phyloP scores from a whole-genome alignment of 2,888 invertebrate species.

The Dendrolimus houi region DNA sequence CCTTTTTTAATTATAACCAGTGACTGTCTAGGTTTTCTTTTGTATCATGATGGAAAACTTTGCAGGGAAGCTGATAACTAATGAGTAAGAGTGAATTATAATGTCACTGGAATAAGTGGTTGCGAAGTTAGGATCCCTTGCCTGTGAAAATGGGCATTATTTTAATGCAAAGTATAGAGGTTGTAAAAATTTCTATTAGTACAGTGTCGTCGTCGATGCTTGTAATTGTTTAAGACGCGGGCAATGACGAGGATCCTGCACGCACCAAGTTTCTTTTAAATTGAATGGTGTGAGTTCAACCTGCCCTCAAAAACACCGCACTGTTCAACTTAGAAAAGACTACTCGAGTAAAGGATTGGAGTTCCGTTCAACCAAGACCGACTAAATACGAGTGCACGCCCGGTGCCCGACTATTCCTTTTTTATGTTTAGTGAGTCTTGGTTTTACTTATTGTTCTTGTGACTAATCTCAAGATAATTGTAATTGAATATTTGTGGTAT shows the following conservation, averaged over 20 bases:
- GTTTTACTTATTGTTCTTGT: constrained; percentile 61
- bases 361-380: constrained; percentile 77
- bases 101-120: constrained; percentile 63
- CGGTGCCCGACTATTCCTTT: constrained; percentile 39
- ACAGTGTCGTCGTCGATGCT: constrained; percentile 60
- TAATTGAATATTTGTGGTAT: not conserved
- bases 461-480: constrained; percentile 19
- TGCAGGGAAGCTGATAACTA: constrained; percentile 75
- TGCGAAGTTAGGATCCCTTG: constrained; percentile 74
- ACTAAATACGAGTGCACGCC: constrained; percentile 64
- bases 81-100: constrained; percentile 60
- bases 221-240: constrained; percentile 18
- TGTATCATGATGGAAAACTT: constrained; percentile 68
- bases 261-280: constrained; percentile 72
- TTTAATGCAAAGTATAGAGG: constrained; percentile 95
- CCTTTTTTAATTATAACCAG: constrained; percentile 48
- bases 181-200: constrained; percentile 79
- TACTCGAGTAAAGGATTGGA: constrained; percentile 72
- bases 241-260: constrained; percentile 60
- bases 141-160: constrained; percentile 89
- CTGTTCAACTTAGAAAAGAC: constrained; percentile 76
- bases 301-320: constrained; percentile 63
- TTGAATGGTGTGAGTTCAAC: constrained; percentile 72
- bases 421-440: constrained; percentile 77
- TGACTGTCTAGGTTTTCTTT: constrained; percentile 63